phyloP scores from a whole-genome alignment of 2,797 vertebrate species.

The Poeciliopsis gracilis region DNA sequence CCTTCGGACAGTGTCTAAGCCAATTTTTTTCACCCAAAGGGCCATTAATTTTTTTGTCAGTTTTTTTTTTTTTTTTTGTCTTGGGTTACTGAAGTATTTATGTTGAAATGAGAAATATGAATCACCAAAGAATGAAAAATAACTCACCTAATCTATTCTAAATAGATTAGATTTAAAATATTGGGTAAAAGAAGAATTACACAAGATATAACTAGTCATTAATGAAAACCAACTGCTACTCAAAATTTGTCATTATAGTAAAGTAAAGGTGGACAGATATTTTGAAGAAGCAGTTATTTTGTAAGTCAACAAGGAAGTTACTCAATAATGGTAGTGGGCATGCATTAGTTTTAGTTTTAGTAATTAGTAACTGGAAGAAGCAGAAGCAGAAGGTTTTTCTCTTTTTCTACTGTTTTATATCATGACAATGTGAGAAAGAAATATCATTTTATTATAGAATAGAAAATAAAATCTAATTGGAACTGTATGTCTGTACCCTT shows the following conservation, averaged over 20 bases:
- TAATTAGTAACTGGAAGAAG: neutral
- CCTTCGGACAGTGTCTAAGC: constrained; percentile 42
- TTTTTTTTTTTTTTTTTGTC: constrained; percentile 32
- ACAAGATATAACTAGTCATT: constrained; percentile 10
- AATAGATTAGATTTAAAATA: too few species aligned
- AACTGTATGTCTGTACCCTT: constrained; percentile 1
- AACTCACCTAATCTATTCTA: constrained; percentile 42
- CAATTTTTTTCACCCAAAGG: constrained; percentile 19
- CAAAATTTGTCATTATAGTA: constrained; percentile 17
- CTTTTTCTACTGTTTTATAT: neutral
- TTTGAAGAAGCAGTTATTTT: neutral
- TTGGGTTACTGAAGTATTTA: constrained; percentile 36
- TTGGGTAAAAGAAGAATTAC: constrained; percentile 1
- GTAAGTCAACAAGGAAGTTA: neutral
- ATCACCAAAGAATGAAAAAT: constrained; percentile 40
- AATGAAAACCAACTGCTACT: constrained; percentile 4
- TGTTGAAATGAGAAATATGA: constrained; percentile 40
- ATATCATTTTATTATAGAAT: neutral
- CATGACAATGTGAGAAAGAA: neutral
- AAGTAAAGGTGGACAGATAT: constrained; percentile 6
- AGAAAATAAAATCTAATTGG: neutral
- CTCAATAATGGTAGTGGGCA: neutral
- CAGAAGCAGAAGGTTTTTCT: too few species aligned
- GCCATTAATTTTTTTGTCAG: constrained; percentile 55
- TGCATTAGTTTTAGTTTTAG: neutral